A percentile compares a stretch with the other conserved stretches of the same genome.
Conservation (phyloP, 2,113 vertebrate species). For the Paracanthobrama guichenoti region DNA sequence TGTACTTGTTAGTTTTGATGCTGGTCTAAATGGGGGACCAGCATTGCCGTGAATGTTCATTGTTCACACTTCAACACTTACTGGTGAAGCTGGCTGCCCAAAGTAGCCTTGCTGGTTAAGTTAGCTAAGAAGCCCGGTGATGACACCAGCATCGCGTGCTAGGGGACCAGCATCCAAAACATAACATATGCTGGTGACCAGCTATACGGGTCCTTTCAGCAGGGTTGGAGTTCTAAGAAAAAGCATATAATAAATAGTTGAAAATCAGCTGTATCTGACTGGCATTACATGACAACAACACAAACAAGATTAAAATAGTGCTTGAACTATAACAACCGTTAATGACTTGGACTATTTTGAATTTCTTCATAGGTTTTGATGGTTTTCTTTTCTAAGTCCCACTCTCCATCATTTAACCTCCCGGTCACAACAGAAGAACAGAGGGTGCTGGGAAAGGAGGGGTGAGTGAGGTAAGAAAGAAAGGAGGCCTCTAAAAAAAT, state of each 20-base stretch:
- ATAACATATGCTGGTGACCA: constrained; percentile 32
- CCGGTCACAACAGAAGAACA: constrained; percentile 66
- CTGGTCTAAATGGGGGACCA: neutral
- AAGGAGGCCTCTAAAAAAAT: constrained; percentile 65
- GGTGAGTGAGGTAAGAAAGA: constrained; percentile 49
- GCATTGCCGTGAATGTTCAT: neutral
- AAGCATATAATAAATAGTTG: neutral
- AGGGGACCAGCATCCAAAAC: constrained; percentile 7
- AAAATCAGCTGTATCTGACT: neutral
- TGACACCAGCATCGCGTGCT: neutral
- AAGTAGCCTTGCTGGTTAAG: neutral
- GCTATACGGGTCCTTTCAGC: constrained; percentile 56
- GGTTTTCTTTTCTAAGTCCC: neutral
- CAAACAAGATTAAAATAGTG: neutral
- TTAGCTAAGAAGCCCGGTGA: neutral
- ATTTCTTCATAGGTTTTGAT: neutral
- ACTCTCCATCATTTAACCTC: constrained; percentile 61
- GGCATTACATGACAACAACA: neutral
- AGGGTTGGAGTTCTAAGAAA: constrained; percentile 54
- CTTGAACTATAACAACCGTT: neutral
- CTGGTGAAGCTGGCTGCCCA: neutral
- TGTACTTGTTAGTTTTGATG: constrained; percentile 25
- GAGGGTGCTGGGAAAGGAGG: constrained; percentile 43
- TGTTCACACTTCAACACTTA: neutral
- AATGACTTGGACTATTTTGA: constrained; percentile 22